phyloP scores from a whole-genome alignment of 2,888 invertebrate species.

The Pyrochroa serraticornis region DNA sequence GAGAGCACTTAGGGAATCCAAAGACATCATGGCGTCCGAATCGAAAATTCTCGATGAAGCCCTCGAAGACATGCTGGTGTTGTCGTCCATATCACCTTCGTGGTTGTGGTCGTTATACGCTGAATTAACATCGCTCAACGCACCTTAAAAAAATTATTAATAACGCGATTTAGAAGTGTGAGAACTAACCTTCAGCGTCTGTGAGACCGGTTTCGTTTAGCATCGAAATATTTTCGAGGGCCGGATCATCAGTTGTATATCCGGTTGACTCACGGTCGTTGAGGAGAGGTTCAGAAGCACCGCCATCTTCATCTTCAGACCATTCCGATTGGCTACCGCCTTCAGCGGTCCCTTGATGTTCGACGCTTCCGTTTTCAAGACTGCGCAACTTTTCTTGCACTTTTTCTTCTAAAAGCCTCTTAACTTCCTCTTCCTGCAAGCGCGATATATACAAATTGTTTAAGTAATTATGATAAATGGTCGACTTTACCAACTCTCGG shows the following conservation, averaged over 20 bases:
- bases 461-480: slow-evolving; percentile 26
- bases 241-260: slow-evolving; percentile 87
- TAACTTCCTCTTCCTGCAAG: slow-evolving; percentile 60
- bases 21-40: slow-evolving; percentile 75
- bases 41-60: slow-evolving; percentile 83
- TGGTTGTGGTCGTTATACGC: slow-evolving; percentile 70
- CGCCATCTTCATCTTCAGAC: slow-evolving; percentile 73
- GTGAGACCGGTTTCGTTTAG: slow-evolving; percentile 85
- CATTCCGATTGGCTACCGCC: slow-evolving; percentile 83
- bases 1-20: slow-evolving; percentile 81
- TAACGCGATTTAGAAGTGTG: not conserved
- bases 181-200: slow-evolving; percentile 74
- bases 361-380: slow-evolving; percentile 42
- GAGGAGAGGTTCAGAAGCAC: slow-evolving; percentile 65
- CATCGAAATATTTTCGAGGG: slow-evolving; percentile 83
- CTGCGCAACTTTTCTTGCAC: slow-evolving; percentile 55
- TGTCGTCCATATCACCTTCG: slow-evolving; percentile 65
- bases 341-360: slow-evolving; percentile 52
- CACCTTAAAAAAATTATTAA: slow-evolving; percentile 58
- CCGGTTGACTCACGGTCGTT: slow-evolving; percentile 72
- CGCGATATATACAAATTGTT: slow-evolving; percentile 29
- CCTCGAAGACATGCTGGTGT: slow-evolving; percentile 82
- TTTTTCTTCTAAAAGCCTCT: slow-evolving; percentile 58
- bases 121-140: slow-evolving; percentile 85
- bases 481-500: slow-evolving; percentile 52